phyloP scores from a whole-genome alignment of 2,797 vertebrate genomes.

The Rhynchotus rufescens region DNA sequence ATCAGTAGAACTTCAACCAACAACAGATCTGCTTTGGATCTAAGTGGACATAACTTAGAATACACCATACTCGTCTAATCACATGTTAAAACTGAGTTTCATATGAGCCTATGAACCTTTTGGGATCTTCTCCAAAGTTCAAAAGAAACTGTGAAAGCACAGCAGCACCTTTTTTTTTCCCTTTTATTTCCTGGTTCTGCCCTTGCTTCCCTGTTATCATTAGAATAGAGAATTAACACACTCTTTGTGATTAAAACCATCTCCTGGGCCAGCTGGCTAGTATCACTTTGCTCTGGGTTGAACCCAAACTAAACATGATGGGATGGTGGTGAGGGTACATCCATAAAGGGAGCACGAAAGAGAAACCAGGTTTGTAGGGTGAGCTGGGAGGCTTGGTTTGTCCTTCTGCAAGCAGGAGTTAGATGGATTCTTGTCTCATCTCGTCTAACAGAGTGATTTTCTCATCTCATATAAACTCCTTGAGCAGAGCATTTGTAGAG shows the following conservation, averaged over 20 bases:
- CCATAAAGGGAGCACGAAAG: background rate
- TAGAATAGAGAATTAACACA: constrained; percentile 16
- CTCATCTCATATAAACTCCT: background rate
- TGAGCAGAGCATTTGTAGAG: background rate
- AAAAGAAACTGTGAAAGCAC: background rate
- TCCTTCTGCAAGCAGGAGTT: background rate
- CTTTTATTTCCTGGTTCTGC: background rate
- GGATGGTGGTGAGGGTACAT: background rate
- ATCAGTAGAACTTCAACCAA: background rate
- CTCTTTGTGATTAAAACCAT: constrained; percentile 29
- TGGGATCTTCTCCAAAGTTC: background rate
- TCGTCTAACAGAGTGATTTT: background rate
- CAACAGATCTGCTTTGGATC: background rate
- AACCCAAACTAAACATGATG: background rate
- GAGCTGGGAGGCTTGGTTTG: background rate
- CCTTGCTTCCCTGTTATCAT: background rate
- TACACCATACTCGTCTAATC: background rate
- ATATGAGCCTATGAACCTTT: background rate
- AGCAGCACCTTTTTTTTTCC: background rate
- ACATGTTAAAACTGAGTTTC: background rate
- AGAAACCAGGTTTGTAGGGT: background rate
- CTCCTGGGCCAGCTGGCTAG: background rate
- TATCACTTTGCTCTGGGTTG: background rate
- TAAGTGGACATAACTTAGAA: background rate
- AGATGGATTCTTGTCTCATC: background rate